Conservation (phyloP, 2,797 vertebrate genomes). For the Phrynocephalus forsythii region DNA sequence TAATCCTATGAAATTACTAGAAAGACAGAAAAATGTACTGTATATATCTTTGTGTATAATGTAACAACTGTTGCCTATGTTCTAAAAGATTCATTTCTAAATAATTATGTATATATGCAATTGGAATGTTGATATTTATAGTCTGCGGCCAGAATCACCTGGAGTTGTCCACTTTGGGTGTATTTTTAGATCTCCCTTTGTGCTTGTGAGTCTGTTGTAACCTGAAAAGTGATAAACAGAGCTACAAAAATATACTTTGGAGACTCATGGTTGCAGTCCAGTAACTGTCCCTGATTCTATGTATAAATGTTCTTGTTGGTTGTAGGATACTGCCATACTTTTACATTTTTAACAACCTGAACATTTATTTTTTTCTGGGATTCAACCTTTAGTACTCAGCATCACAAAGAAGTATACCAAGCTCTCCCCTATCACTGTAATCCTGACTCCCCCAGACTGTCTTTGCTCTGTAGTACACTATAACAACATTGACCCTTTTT, state of each 20-base stretch:
- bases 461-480: not conserved
- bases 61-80: not conserved
- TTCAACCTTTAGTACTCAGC: not conserved
- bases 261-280: too few relatives aligned
- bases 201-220: not conserved
- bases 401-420: not conserved
- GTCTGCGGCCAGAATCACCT: not conserved
- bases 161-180: not conserved
- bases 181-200: not conserved
- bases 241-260: too few relatives aligned
- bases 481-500: not conserved
- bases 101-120: not conserved
- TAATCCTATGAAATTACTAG: slow-evolving; percentile 1
- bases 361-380: not conserved
- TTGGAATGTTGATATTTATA: slow-evolving; percentile 16
- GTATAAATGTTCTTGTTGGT: not conserved
- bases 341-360: not conserved
- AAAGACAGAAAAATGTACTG: not conserved
- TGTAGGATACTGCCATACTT: not conserved
- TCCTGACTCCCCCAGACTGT: too few relatives aligned
- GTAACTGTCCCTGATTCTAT: too few relatives aligned
- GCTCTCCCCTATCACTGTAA: too few relatives aligned
- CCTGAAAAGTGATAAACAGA: not conserved
- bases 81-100: not conserved
- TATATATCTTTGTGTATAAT: accelerated